Evolutionary conservation across 2,888 invertebrate genomes (phyloP), one percentile per base, ranked within the genome.

Genomic region (Thyatira batis): DNA sequence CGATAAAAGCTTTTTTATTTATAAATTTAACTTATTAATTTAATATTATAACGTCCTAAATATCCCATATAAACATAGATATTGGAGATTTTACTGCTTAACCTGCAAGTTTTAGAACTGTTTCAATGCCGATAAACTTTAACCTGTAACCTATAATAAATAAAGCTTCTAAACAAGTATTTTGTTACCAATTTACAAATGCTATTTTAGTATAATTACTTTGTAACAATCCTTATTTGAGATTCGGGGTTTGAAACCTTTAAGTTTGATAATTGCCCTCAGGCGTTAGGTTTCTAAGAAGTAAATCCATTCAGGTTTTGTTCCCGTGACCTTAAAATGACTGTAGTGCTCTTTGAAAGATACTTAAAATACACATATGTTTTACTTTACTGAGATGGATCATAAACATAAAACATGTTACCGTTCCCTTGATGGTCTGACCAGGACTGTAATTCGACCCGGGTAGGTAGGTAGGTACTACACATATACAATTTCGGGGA

Each of bases 341-440:
- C 52, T 58, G 53, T 69, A 62, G 63, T 59, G 50, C 58, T 61
- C 63, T 63, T 63, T 61, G 51, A 65, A 61, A 71, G 64, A 71
- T 55, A 60, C 58, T 52, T 76, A 78, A 75, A 73, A 70, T 71
- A 66, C 64, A 64, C 65, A 57, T 66, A 73, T 63, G 73, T 70
- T 71, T 75, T 77, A 76, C 61, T 63, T 69, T 68, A 69, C 67
- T 63, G 64, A 65, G 72, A 74, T 73, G 76, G 73, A 73, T 76
- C 76, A 80, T 80, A 78, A 81, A 76, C 78, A 76, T 82, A 80
- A 82, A 83, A 81, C 76, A 71, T 70, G 77, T 70, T 76, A 70
- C 73, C 63, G 69, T 69, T 73, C 73, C 72, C 75, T 67, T 63
- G 71, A 71, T 69, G 69, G 66, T 57, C 69, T 63, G 65, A 58